phyloP scores from a whole-genome alignment of 2,888 invertebrate genomes.

The Pollenia griseotomentosa region DNA sequence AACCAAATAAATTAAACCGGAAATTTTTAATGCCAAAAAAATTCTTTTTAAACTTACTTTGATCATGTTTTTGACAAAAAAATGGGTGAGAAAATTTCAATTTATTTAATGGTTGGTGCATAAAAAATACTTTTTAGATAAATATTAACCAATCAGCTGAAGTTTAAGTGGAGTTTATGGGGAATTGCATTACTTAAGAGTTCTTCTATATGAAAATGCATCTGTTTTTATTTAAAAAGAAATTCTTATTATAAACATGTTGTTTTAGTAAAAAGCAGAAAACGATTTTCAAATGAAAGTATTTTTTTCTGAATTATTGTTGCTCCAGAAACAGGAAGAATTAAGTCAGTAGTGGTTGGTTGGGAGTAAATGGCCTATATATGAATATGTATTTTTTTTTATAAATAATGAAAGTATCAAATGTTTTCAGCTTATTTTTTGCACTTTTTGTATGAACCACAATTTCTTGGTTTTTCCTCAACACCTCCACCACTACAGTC shows the following conservation, averaged over 20 bases:
- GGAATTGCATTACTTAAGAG: conserved; percentile 18
- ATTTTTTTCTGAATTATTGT: conserved; percentile 10
- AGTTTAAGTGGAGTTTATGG: conserved; percentile 65
- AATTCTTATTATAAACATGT: conserved; percentile 64
- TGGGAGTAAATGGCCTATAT: conserved; percentile 63
- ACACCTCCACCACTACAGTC: conserved; percentile 53
- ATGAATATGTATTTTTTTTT: conserved; percentile 1
- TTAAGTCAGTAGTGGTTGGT: conserved; percentile 57
- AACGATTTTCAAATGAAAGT: conserved; percentile 64
- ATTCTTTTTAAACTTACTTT: conserved; percentile 54
- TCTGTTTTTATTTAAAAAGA: conserved; percentile 64
- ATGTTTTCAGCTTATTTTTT: conserved; percentile 29
- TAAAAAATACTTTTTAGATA: conserved; percentile 24
- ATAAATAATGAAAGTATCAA: conserved; percentile 50
- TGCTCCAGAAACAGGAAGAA: conserved; percentile 58
- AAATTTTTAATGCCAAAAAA: conserved; percentile 42
- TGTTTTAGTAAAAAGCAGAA: conserved; percentile 3
- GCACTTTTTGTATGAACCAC: conserved; percentile 44
- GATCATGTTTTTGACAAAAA: conserved; percentile 51
- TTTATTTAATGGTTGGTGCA: conserved; percentile 46
- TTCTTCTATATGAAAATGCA: conserved; percentile 35
- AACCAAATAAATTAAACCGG: conserved; percentile 45
- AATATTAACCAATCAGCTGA: conserved; percentile 43
- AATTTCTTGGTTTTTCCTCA: conserved; percentile 54
- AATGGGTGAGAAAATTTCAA: conserved; percentile 51